phyloP scores from a whole-genome alignment of 2,888 invertebrate species.

The Tiphia femorata region DNA sequence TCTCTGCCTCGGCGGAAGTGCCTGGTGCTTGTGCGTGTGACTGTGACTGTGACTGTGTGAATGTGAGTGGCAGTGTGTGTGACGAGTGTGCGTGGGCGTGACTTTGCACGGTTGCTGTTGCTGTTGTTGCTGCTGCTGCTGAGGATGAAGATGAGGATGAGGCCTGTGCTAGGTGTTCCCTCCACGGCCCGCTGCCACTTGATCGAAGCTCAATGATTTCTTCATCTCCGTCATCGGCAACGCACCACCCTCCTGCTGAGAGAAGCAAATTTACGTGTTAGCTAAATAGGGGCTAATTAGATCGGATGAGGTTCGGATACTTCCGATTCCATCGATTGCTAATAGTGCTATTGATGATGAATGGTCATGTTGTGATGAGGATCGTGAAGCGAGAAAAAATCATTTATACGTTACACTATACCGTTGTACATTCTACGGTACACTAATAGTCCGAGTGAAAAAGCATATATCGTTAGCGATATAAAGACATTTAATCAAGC shows the following conservation, averaged over 20 bases:
- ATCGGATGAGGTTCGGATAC: too few species aligned
- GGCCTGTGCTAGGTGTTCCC: conserved; percentile 68
- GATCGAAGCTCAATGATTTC: conserved; percentile 75
- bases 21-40: conserved; percentile 67
- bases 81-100: conserved; percentile 64
- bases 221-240: conserved; percentile 78
- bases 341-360: too few species aligned
- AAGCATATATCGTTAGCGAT: too few species aligned
- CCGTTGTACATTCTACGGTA: too few species aligned
- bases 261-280: conserved; percentile 45
- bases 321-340: too few species aligned
- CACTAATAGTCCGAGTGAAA: too few species aligned
- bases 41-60: conserved; percentile 63
- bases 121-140: conserved; percentile 51
- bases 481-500: too few species aligned
- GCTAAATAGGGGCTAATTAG: conserved; percentile 40
- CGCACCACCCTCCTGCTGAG: conserved; percentile 74
- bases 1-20: conserved; percentile 62
- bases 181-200: conserved; percentile 69
- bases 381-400: too few species aligned
- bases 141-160: conserved; percentile 57
- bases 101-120: conserved; percentile 57
- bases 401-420: too few species aligned
- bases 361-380: too few species aligned
- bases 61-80: conserved; percentile 66